Percentiles rank a stretch among this genome's conserved stretches.
Evolutionary conservation across 2,113 vertebrate genomes (phyloP).

Genomic region (Neolamprologus kungweensis): DNA sequence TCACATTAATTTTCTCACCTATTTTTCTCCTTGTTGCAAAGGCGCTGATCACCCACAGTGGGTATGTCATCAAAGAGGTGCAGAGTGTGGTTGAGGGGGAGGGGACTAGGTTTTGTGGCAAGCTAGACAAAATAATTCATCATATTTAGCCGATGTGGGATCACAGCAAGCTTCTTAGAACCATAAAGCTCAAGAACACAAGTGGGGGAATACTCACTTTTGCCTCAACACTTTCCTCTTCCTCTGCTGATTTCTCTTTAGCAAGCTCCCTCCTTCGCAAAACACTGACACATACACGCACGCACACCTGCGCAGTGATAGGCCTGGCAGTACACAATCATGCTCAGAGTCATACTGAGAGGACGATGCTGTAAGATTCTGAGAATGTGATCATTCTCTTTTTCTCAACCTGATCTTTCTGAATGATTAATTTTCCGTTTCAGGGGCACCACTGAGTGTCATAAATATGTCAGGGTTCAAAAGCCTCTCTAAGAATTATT

Average conservation of each 20-base stretch:
- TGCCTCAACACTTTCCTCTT: neutral
- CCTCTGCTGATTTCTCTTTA: neutral
- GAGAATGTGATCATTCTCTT: constrained; percentile 37
- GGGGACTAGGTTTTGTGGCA: constrained; percentile 1
- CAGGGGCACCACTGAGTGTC: neutral
- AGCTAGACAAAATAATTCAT: constrained; percentile 17
- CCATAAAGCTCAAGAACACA: neutral
- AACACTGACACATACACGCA: neutral
- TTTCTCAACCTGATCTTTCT: constrained; percentile 36
- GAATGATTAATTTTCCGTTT: constrained; percentile 60
- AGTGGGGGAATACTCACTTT: constrained; percentile 28
- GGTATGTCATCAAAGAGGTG: constrained; percentile 18
- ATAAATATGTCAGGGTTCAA: constrained; percentile 27
- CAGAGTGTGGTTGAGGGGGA: constrained; percentile 30
- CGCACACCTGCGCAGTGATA: neutral
- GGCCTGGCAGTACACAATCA: neutral
- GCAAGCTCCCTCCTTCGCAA: neutral
- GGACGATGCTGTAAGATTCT: constrained; percentile 30
- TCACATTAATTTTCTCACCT: neutral
- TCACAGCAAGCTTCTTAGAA: constrained; percentile 55
- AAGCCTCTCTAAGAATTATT: constrained; percentile 67
- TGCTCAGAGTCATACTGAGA: constrained; percentile 61
- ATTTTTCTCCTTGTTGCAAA: neutral
- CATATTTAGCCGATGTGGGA: constrained; percentile 19
- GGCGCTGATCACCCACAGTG: neutral